Conservation (phyloP, 2,797 vertebrate genomes). For the Lerista edwardsae region DNA sequence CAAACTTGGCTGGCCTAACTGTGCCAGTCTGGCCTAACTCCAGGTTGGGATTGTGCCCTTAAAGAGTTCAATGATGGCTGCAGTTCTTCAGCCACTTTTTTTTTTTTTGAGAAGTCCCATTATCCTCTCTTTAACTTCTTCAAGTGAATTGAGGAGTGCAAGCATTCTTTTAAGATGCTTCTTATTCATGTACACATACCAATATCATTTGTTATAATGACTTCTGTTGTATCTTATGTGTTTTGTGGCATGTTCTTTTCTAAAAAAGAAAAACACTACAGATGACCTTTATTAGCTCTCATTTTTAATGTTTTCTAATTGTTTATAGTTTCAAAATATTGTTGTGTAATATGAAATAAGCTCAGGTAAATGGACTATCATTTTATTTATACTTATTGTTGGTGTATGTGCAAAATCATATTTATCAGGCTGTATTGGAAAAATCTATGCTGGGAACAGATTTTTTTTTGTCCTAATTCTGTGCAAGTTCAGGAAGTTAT, state of each 20-base stretch:
- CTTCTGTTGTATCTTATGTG: conserved; percentile 48
- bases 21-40: too few species aligned
- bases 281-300: conserved; percentile 16
- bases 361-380: conserved; percentile 77
- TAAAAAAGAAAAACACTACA: conserved; percentile 20
- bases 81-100: not conserved
- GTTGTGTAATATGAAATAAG: conserved; percentile 60
- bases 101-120: conserved; percentile 52
- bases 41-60: too few species aligned
- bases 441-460: conserved; percentile 58
- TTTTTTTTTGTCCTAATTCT: conserved; percentile 62
- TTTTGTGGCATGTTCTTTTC: conserved; percentile 44
- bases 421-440: conserved; percentile 62
- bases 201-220: conserved; percentile 58
- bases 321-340: conserved; percentile 37
- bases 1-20: too few species aligned
- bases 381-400: conserved; percentile 60
- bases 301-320: conserved; percentile 23
- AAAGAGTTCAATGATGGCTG: not conserved
- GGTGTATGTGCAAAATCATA: conserved; percentile 55
- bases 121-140: not conserved
- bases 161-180: not conserved
- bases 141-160: not conserved
- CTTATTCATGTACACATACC: conserved; percentile 4
- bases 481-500: conserved; percentile 54